phyloP scores from a whole-genome alignment of 2,113 vertebrate species.

The Deroptyus accipitrinus region DNA sequence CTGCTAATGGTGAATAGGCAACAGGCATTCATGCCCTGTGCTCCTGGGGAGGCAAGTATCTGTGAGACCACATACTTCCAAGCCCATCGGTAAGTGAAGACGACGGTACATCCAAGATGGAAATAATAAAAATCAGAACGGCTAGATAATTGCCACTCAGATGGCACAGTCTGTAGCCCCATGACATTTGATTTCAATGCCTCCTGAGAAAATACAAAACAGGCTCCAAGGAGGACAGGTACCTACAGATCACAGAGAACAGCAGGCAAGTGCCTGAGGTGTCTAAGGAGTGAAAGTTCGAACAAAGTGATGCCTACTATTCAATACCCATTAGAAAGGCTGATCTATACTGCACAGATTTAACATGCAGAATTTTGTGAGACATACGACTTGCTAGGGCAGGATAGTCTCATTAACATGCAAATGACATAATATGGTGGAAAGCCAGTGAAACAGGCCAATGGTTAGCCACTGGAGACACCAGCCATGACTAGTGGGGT shows the following conservation, averaged over 20 bases:
- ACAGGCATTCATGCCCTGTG: neutral
- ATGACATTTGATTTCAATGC: neutral
- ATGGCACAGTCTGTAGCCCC: neutral
- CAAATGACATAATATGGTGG: accelerated
- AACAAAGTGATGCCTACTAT: neutral
- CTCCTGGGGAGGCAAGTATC: neutral
- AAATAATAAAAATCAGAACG: neutral
- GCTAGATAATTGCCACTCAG: neutral
- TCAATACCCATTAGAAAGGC: neutral
- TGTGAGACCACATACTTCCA: neutral
- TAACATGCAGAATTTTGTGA: neutral
- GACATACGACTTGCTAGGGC: accelerated
- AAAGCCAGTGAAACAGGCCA: neutral
- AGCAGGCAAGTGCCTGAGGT: neutral
- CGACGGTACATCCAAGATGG: accelerated
- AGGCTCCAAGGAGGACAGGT: neutral
- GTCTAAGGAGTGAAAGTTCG: neutral
- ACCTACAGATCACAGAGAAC: neutral
- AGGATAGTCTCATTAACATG: neutral
- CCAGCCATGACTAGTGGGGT: neutral
- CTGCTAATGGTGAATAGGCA: neutral
- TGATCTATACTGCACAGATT: neutral
- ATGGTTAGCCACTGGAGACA: neutral
- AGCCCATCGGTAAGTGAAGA: neutral
- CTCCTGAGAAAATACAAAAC: neutral